Evolutionary conservation across 2,797 vertebrate genomes (phyloP), one percentile per base, ranked within the genome.

Genomic region (Enteromius argenteus): DNA sequence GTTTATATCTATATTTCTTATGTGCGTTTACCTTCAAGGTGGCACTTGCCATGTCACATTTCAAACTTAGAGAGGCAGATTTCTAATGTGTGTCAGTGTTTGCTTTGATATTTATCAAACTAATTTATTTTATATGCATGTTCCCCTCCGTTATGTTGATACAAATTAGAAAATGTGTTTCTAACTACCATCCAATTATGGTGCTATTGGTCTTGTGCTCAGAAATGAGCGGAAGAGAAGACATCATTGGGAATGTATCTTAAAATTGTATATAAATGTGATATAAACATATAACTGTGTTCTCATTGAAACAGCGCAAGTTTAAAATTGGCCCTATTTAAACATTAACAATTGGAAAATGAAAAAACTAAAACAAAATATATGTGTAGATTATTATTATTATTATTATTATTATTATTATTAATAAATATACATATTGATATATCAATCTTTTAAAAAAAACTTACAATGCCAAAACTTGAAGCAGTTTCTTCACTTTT

Each of bases 1-100:
- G 92, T 89, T 89, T 92, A 88, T 90, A 84, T 91, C 91, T 92
- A 91, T 91, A 91, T 88, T 78, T 91, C 90, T 93, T 92, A 89
- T 89, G 88, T 90, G 73, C 0, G 21, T 90, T 86, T 78, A 84
- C 81, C 66, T 86, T 56, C 69, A 89, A 75, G 83, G 73, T 86
- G 82, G 72, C 76, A 71, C 74, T 81, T 86, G 82, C 83, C 84
- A 84, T 86, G 82, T 46, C 35, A 15, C 30, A 35, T 49, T 79
- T 81, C 81, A 82, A 83, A 89, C 77, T 80, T 81, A 68, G 21
- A 81, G 53, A 74, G 80, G 89, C 89, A 90, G 78, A 78, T 37
- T 90, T 64, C 21, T 60, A 62, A 62, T 17, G 67, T 79, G 58
- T 71, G 62, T 92, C 81, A 56, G 85, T 84, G 87, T 91, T 91